Evolutionary conservation across 2,888 invertebrate species (phyloP).

Genomic region (Brachypalpus laphriformis): DNA sequence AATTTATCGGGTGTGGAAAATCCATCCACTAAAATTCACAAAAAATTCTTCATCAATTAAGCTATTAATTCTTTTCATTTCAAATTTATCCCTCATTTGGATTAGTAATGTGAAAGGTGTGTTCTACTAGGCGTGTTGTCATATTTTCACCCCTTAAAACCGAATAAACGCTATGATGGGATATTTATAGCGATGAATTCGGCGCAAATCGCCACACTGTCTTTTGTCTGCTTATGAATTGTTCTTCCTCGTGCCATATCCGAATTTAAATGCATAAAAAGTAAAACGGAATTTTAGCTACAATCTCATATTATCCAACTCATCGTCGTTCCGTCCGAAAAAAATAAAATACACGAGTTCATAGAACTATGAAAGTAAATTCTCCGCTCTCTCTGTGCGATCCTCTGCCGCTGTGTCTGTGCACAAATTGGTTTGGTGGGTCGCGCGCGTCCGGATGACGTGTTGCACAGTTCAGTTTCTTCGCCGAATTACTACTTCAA

Average conservation of each 20-base stretch:
- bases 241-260: background rate
- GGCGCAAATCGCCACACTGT: background rate
- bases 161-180: background rate
- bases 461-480: conserved; percentile 51
- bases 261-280: conserved; percentile 4
- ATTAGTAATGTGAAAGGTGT: conserved; percentile 37
- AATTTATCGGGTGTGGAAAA: conserved; percentile 7
- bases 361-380: conserved; percentile 50
- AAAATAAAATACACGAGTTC: conserved; percentile 40
- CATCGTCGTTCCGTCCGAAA: conserved; percentile 14
- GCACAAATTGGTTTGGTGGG: conserved; percentile 57
- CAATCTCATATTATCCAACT: conserved; percentile 2
- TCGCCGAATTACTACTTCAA: conserved; percentile 62
- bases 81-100: conserved; percentile 25
- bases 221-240: background rate
- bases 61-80: conserved; percentile 31
- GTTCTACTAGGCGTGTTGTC: conserved; percentile 27
- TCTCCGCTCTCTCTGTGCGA: conserved; percentile 33
- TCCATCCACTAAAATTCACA: background rate
- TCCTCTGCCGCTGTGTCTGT: conserved; percentile 21
- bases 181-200: conserved; percentile 21
- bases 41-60: conserved; percentile 17
- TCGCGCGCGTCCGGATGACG: conserved; percentile 65
- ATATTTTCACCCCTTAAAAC: conserved; percentile 35
- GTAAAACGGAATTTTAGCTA: conserved; percentile 6